phyloP scores from a whole-genome alignment of 1,140 invertebrate genomes.

The Aplysia californica region DNA sequence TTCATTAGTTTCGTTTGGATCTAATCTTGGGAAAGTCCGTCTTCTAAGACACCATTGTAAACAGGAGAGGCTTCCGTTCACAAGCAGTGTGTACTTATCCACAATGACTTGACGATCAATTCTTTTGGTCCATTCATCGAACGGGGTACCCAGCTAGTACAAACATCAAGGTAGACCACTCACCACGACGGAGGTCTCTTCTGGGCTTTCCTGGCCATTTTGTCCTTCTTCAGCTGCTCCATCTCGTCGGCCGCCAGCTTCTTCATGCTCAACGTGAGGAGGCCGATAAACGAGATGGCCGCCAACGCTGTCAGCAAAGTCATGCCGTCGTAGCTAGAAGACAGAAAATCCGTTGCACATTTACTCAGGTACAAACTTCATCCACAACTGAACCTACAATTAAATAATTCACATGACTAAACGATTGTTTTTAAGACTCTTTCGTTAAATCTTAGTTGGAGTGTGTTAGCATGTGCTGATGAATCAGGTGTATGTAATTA shows the following conservation, averaged over 20 bases:
- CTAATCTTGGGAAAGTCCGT: too few relatives aligned
- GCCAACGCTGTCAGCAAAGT: constrained; percentile 84
- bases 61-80: too few relatives aligned
- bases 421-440: neutral
- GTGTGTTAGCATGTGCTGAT: too few relatives aligned
- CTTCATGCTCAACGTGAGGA: constrained; percentile 87
- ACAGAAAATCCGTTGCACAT: neutral
- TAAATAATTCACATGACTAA: neutral
- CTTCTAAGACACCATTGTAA: too few relatives aligned
- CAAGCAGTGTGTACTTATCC: too few relatives aligned
- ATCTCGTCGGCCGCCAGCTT: constrained; percentile 81
- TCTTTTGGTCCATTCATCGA: too few relatives aligned
- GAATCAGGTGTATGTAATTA: too few relatives aligned
- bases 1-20: too few relatives aligned
- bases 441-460: too few relatives aligned
- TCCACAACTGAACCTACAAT: neutral
- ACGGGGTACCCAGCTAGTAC: too few relatives aligned
- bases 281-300: constrained; percentile 83
- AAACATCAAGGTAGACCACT: too few relatives aligned
- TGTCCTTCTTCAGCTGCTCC: constrained; percentile 80
- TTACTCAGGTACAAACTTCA: neutral
- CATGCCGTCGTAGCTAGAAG: constrained; percentile 80
- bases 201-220: constrained; percentile 73
- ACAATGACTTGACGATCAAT: too few relatives aligned
- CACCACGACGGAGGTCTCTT: constrained; percentile 50